These are phyloP conservation scores for Conus betulinus DNA, from an alignment of 1,140 invertebrate species.

Conservation along the genomic window DNA sequence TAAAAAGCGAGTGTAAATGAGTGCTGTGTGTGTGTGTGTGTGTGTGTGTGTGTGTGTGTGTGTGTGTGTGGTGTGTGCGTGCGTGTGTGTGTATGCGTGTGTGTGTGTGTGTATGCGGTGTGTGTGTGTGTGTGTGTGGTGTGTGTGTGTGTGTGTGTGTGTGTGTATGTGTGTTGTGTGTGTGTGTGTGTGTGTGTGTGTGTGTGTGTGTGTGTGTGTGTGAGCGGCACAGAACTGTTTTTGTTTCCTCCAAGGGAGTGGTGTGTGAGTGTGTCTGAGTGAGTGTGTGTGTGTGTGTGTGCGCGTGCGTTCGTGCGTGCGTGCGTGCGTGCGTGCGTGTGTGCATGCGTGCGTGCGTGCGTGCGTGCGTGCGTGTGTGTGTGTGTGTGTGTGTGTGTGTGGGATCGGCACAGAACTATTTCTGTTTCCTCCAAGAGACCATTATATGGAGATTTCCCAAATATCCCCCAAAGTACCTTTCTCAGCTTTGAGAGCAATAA, in stretches of 20 bases:
- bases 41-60: not conserved
- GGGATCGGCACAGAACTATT: not conserved
- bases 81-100: not conserved
- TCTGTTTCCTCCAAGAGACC: too few relatives aligned
- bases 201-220: not conserved
- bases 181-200: not conserved
- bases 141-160: not conserved
- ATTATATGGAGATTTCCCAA: too few relatives aligned
- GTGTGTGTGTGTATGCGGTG: not conserved
- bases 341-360: too few relatives aligned
- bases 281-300: too few relatives aligned
- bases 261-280: too few relatives aligned
- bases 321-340: too few relatives aligned
- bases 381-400: not conserved
- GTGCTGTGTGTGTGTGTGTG: not conserved
- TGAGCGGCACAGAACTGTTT: too few relatives aligned
- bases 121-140: not conserved
- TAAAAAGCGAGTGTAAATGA: not conserved
- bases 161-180: not conserved
- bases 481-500: too few relatives aligned
- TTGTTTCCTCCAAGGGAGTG: too few relatives aligned
- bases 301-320: too few relatives aligned
- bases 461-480: too few relatives aligned
- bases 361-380: not conserved
- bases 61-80: not conserved